Evolutionary conservation across 2,797 vertebrate species (phyloP), one percentile per base, ranked within the genome.

Genomic region (Lutjanus campechanus): DNA sequence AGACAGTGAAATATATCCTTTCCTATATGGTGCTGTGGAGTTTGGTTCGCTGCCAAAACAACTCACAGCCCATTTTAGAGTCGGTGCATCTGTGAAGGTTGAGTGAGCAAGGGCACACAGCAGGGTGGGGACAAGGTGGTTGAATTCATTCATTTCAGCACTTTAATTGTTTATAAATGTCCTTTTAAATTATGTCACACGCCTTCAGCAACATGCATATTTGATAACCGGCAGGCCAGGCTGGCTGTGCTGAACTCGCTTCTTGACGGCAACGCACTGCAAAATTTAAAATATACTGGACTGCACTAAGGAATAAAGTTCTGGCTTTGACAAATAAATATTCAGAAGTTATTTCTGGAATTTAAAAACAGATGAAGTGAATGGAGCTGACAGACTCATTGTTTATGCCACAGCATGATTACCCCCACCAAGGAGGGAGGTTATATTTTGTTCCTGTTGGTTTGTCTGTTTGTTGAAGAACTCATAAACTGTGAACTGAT

Each of bases 81-180:
- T 73, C 75, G 2, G 69, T 65, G 73, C 66, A 60, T 87, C 71
- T 84, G 75, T 82, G 83, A 85, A 69, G 78, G 83, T 82, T 82
- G 87, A 89, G 67, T 77, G 83, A 84, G 46, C 79, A 75, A 85
- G 84, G 73, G 69, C 78, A 71, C 62, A 8, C 66, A 69, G 84
- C 19, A 20, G 67, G 64, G 74, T 49, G 7, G 50, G 56, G 69
- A 64, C 59, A 78, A 76, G 76, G 77, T 74, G 80, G 65, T 19
- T 25, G 25, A 65, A 83, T 73, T 50, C 51, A 67, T 47, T 79
- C 69, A 47, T 73, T 64, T 5, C 49, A 29, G 47, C 67, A 51
- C 77, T 84, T 89, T 76, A 86, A 85, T 88, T 82, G 69, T 88
- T 87, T 84, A 77, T 79, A 85, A 81, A 79, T 84, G 80, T 91